A percentile compares a stretch with the other conserved stretches of the same genome.
phyloP scores from a whole-genome alignment of 2,113 vertebrate genomes.

The Urocitellus parryii region DNA sequence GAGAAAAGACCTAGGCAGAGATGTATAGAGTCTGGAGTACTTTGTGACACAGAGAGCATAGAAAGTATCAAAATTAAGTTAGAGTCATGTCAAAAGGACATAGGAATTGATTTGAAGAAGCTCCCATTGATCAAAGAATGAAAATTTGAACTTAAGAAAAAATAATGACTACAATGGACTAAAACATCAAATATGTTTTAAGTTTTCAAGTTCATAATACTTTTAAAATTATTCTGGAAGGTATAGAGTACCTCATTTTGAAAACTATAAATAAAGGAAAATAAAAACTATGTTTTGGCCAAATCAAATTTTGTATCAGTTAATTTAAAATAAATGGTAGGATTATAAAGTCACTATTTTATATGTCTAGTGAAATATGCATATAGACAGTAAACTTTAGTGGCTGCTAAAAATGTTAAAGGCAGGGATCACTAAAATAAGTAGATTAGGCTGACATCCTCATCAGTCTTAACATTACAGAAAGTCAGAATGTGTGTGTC shows the following conservation, averaged over 20 bases:
- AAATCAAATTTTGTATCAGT: not conserved
- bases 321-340: slow-evolving; percentile 1
- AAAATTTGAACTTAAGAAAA: slow-evolving; percentile 8
- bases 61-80: not conserved
- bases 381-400: not conserved
- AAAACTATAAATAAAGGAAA: slow-evolving; percentile 24
- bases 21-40: not conserved
- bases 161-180: not conserved
- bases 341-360: not conserved
- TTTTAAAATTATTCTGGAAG: not conserved
- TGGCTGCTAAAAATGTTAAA: not conserved
- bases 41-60: not conserved
- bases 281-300: not conserved
- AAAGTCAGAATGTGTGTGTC: not conserved
- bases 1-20: slow-evolving; percentile 10
- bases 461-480: not conserved
- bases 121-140: not conserved
- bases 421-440: not conserved
- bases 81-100: not conserved
- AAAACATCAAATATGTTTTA: not conserved
- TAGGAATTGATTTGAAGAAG: not conserved
- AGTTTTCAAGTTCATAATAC: not conserved
- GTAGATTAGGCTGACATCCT: not conserved
- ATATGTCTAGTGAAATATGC: not conserved
- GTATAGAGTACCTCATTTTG: not conserved